These are phyloP conservation scores for Cardiocondyla obscurior DNA, from an alignment of 1,140 invertebrate genomes.

Conservation along the genomic window DNA sequence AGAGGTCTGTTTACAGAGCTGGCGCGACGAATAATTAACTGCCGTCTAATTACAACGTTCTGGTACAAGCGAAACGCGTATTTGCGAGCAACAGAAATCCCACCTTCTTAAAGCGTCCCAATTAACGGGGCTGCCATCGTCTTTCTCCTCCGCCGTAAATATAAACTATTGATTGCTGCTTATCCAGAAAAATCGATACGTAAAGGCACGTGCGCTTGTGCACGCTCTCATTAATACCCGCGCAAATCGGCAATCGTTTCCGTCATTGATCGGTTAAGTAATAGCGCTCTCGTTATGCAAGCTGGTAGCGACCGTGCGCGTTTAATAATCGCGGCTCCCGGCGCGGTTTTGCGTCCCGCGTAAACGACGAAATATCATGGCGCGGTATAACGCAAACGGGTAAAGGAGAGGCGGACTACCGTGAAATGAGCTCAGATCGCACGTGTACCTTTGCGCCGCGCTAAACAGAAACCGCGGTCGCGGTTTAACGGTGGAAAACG, in stretches of 20 bases:
- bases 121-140: neutral
- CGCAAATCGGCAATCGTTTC: neutral
- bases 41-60: constrained; percentile 35
- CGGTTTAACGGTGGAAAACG: neutral
- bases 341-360: neutral
- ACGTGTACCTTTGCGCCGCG: constrained; percentile 23
- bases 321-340: constrained; percentile 24
- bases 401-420: neutral
- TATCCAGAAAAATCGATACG: neutral
- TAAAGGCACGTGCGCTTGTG: neutral
- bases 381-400: neutral
- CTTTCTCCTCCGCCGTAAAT: neutral
- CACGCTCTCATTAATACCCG: neutral
- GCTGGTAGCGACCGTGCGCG: neutral
- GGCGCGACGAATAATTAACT: constrained; percentile 37
- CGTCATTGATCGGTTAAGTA: constrained; percentile 36
- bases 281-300: constrained; percentile 14
- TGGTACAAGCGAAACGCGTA: neutral
- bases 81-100: neutral
- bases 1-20: constrained; percentile 6
- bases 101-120: constrained; percentile 11
- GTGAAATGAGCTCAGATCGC: constrained; percentile 17
- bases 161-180: neutral
- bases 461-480: neutral
- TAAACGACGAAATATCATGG: neutral